These are phyloP conservation scores for Actinostola sp. DNA, from an alignment of 92 coral and sea anemone genomes.

Conservation along the genomic window DNA sequence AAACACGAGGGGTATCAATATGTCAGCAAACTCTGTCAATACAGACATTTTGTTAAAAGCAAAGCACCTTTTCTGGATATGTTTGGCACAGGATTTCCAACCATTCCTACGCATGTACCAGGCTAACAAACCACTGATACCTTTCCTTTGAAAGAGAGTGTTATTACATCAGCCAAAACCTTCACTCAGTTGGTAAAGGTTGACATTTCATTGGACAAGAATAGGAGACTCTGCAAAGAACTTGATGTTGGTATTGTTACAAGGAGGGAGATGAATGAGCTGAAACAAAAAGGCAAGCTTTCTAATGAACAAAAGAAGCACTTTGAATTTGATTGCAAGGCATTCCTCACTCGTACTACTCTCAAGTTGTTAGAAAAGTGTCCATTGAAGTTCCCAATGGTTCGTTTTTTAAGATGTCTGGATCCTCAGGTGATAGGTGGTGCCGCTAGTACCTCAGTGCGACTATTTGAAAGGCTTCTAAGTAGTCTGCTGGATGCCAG, in stretches of 20 bases:
- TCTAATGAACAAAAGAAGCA: conserved; percentile 56
- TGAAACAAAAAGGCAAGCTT: conserved; percentile 52
- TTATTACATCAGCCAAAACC: conserved; percentile 43
- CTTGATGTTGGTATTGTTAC: conserved; percentile 73
- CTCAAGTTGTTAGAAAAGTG: conserved; percentile 73
- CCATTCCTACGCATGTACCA: conserved; percentile 65
- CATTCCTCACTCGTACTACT: conserved; percentile 56
- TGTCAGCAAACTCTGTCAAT: conserved; percentile 53
- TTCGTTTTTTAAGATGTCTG: conserved; percentile 56
- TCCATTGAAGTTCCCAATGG: conserved; percentile 68
- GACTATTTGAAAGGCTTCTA: conserved; percentile 68
- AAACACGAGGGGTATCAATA: conserved; percentile 64
- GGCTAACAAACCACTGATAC: conserved; percentile 51
- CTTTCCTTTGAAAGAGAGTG: conserved; percentile 27
- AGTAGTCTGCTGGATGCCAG: conserved; percentile 54
- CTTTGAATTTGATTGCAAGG: conserved; percentile 52
- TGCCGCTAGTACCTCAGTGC: conserved; percentile 43
- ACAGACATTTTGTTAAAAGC: conserved; percentile 64
- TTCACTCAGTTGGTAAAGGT: conserved; percentile 56
- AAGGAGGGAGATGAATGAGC: conserved; percentile 49
- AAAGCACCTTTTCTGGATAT: conserved; percentile 75
- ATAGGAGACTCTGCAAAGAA: conserved; percentile 42
- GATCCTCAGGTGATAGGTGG: conserved; percentile 77
- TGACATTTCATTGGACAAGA: conserved; percentile 59
- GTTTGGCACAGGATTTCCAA: conserved; percentile 68